Percentiles rank a stretch among this genome's conserved stretches.
Evolutionary conservation across 2,888 invertebrate genomes (phyloP).

Genomic region (Pantelozetes paolii): DNA sequence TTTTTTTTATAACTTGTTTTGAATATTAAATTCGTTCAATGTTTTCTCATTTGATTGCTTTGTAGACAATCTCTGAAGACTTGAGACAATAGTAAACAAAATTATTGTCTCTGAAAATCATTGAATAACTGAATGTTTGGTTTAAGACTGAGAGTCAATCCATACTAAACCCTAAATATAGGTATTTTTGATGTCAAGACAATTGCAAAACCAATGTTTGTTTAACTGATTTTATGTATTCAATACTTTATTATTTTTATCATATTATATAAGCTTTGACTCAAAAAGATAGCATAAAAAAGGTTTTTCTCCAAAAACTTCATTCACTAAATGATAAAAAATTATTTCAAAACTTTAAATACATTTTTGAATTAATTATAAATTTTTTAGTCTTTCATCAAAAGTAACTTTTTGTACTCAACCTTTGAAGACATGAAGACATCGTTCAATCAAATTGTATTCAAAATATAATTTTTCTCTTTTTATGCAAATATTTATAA

Average conservation of each 20-base stretch:
- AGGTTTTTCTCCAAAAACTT: too few relatives aligned
- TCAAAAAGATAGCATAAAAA: neutral
- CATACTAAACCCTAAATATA: neutral
- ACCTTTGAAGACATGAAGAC: neutral
- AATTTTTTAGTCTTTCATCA: neutral
- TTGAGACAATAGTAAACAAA: too few relatives aligned
- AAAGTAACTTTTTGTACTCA: too few relatives aligned
- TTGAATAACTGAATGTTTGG: neutral
- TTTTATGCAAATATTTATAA: constrained; percentile 2
- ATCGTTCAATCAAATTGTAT: neutral
- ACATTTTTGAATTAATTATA: neutral
- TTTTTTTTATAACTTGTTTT: too few relatives aligned
- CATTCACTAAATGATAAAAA: too few relatives aligned
- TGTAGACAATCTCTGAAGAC: too few relatives aligned
- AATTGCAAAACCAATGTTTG: constrained; percentile 1
- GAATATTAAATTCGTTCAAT: too few relatives aligned
- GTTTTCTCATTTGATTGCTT: too few relatives aligned
- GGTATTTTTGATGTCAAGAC: neutral
- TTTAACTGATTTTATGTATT: constrained; percentile 8
- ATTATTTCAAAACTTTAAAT: too few relatives aligned
- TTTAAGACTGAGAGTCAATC: neutral
- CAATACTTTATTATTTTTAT: constrained; percentile 8
- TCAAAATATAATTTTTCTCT: neutral
- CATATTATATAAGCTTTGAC: neutral
- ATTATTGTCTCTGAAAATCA: too few relatives aligned